Percentiles rank a stretch among this genome's conserved stretches.
These are phyloP conservation scores for Disparrhopalites patrizii DNA, from an alignment of 2,888 invertebrate species.

Conservation along the genomic window DNA sequence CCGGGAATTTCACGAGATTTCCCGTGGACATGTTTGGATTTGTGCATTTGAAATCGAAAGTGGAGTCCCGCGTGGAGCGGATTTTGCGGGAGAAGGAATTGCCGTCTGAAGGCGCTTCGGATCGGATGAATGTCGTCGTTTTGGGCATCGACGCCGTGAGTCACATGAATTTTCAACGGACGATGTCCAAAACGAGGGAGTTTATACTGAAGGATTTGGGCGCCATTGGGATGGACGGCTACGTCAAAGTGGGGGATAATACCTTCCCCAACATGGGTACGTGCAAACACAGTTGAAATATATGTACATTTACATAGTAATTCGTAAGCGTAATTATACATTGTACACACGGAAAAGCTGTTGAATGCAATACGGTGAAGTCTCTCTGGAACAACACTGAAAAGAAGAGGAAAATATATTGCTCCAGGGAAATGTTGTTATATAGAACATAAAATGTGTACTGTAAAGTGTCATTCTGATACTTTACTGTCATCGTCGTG, in stretches of 20 bases:
- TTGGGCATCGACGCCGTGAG: slow-evolving; percentile 83
- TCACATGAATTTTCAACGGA: slow-evolving; percentile 72
- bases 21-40: slow-evolving; percentile 37
- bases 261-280: slow-evolving; percentile 76
- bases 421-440: no score
- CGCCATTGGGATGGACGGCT: slow-evolving; percentile 76
- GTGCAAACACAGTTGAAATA: no score
- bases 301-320: no score
- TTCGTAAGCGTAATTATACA: no score
- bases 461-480: no score
- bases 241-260: slow-evolving; percentile 91
- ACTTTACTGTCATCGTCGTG: no score
- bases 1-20: neutral
- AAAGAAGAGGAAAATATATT: no score
- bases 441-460: no score
- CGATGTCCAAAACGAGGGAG: slow-evolving; percentile 66
- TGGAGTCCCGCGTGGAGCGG: slow-evolving; percentile 32
- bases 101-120: neutral
- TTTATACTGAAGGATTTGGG: slow-evolving; percentile 60
- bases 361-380: no score
- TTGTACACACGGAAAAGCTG: no score
- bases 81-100: no score
- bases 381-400: no score
- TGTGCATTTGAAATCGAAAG: slow-evolving; percentile 28
- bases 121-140: slow-evolving; percentile 63